phyloP scores from a whole-genome alignment of 2,888 invertebrate genomes.

The Callinectes sapidus region DNA sequence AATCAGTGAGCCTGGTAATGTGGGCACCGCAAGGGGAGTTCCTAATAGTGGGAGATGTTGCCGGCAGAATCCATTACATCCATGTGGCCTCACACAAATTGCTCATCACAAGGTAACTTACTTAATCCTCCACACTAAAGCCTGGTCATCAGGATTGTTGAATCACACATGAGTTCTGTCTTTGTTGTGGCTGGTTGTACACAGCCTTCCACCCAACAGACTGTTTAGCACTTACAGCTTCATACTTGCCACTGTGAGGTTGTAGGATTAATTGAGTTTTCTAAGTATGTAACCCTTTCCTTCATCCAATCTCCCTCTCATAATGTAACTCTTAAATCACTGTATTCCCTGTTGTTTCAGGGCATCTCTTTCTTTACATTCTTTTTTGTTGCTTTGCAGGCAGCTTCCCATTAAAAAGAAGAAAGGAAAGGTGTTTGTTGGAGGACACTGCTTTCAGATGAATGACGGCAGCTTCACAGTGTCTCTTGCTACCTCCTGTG shows the following conservation, averaged over 20 bases:
- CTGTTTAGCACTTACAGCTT: no score
- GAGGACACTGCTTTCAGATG: conserved; percentile 48
- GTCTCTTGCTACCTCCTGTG: conserved; percentile 43
- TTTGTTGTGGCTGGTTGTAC: no score
- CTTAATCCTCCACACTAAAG: no score
- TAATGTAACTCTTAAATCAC: neutral
- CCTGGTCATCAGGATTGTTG: neutral
- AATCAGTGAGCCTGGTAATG: conserved; percentile 54
- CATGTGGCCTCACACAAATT: conserved; percentile 63
- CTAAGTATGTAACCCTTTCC: neutral
- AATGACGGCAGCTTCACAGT: conserved; percentile 47
- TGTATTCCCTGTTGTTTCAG: neutral
- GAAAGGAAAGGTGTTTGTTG: conserved; percentile 45
- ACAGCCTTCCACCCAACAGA: no score
- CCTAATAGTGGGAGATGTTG: conserved; percentile 61
- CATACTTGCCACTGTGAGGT: no score
- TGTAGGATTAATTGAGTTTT: neutral
- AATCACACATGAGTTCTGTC: no score
- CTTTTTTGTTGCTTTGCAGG: conserved; percentile 26
- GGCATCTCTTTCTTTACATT: neutral
- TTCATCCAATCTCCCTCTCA: neutral
- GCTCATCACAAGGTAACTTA: conserved; percentile 65
- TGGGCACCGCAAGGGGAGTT: conserved; percentile 67
- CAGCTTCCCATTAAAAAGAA: conserved; percentile 32
- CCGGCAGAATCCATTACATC: conserved; percentile 65